These are phyloP conservation scores for Stichodactyla mertensii DNA, from an alignment of 64 coral and sea anemone genomes.

Conservation along the genomic window DNA sequence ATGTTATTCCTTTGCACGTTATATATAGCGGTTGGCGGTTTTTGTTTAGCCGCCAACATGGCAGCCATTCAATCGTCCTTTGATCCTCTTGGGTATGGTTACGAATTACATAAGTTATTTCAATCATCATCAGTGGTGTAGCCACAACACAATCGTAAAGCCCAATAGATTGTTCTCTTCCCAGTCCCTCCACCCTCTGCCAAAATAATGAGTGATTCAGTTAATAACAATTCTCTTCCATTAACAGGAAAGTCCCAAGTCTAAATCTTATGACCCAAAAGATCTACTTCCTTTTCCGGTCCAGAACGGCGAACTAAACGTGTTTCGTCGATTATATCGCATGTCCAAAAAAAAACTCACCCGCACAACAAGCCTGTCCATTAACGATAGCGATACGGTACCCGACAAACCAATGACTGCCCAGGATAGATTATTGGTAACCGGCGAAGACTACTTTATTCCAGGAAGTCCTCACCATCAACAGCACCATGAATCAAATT, in stretches of 20 bases:
- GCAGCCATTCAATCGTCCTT: no score
- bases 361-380: conserved; percentile 65
- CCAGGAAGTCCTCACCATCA: not conserved
- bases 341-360: conserved; percentile 74
- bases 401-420: not conserved
- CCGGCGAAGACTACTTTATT: conserved; percentile 39
- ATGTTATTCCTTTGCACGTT: no score
- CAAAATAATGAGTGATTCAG: no score
- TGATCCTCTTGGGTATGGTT: no score
- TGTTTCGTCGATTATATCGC: conserved; percentile 73
- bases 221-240: not conserved
- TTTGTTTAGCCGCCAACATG: no score
- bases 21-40: no score
- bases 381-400: conserved; percentile 11
- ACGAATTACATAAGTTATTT: no score
- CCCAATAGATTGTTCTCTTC: no score
- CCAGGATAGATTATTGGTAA: conserved; percentile 23
- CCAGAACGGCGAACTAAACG: conserved; percentile 35
- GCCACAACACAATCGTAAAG: no score
- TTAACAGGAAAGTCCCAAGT: not conserved
- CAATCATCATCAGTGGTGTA: no score
- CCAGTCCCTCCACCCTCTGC: no score
- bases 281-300: not conserved
- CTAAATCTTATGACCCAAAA: not conserved
- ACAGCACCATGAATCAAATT: not conserved